Evolutionary conservation across 2,797 vertebrate species (phyloP).

Genomic region (Takifugu ocellatus): DNA sequence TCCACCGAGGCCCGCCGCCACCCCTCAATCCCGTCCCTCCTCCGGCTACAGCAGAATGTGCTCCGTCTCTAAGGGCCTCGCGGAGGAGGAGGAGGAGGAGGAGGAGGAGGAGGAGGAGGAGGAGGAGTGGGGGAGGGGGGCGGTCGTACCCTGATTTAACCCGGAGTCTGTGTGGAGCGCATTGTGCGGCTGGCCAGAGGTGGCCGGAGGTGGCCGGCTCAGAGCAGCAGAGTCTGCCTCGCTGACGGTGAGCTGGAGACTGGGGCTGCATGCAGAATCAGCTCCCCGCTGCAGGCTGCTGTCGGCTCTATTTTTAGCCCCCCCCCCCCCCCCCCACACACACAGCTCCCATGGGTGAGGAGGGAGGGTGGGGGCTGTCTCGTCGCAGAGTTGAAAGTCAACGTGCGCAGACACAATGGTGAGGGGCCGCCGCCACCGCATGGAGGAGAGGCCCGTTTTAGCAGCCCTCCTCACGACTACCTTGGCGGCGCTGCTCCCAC

Average conservation of each 20-base stretch:
- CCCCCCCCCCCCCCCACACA: constrained; percentile 22
- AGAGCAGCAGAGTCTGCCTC: constrained; percentile 48
- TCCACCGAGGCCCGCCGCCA: constrained; percentile 44
- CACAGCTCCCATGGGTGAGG: constrained; percentile 62
- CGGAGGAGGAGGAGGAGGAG: constrained; percentile 13
- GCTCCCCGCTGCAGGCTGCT: constrained; percentile 72
- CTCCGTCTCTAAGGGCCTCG: constrained; percentile 38
- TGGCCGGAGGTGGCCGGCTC: constrained; percentile 34
- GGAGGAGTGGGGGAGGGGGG: constrained; percentile 6
- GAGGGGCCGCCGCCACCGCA: constrained; percentile 47
- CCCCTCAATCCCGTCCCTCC: constrained; percentile 39
- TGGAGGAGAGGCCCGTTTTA: constrained; percentile 38
- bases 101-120: too few relatives aligned
- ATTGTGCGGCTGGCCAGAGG: constrained; percentile 62
- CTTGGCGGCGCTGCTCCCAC: constrained; percentile 23
- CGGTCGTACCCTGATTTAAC: constrained; percentile 58
- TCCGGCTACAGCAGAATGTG: constrained; percentile 46
- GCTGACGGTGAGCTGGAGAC: constrained; percentile 62
- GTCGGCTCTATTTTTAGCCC: constrained; percentile 73
- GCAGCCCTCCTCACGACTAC: constrained; percentile 29
- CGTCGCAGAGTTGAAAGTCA: constrained; percentile 78
- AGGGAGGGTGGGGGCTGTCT: constrained; percentile 54
- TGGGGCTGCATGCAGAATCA: constrained; percentile 76
- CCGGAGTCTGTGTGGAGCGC: constrained; percentile 41
- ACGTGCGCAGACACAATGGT: constrained; percentile 74